phyloP scores from a whole-genome alignment of 2,797 vertebrate species.

The Pangasius larnaudii region DNA sequence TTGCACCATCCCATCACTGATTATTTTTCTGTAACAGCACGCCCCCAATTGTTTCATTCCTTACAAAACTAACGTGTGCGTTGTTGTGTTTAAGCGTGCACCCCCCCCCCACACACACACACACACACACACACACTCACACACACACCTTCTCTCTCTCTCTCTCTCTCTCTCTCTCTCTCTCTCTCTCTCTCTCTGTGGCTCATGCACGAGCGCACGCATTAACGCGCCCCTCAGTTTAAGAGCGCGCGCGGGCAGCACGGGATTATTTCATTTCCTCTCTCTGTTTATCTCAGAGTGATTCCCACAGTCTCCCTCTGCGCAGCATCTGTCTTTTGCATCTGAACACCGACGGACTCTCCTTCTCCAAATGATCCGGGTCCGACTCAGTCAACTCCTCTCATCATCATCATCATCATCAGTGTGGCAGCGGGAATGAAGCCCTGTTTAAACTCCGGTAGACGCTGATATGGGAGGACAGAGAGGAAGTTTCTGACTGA shows the following conservation, averaged over 20 bases:
- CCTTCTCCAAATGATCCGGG: conserved; percentile 8
- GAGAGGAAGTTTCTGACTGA: conserved; percentile 32
- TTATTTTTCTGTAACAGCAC: background rate
- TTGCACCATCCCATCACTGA: background rate
- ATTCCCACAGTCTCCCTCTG: background rate
- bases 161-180: background rate
- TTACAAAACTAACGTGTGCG: background rate
- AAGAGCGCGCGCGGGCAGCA: conserved; percentile 20
- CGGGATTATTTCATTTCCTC: conserved; percentile 16
- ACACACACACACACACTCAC: too few relatives aligned
- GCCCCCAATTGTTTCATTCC: background rate
- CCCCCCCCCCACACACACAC: background rate
- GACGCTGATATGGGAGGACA: background rate
- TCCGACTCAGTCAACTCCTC: conserved; percentile 7
- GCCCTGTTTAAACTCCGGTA: background rate
- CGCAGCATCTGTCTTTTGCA: background rate
- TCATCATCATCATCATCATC: background rate
- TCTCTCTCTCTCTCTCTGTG: background rate
- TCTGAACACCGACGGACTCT: background rate
- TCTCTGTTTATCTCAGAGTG: background rate
- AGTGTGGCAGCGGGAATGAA: background rate
- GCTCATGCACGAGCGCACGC: conserved; percentile 2
- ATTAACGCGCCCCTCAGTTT: conserved; percentile 23
- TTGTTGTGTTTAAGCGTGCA: background rate
- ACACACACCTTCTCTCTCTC: background rate